Evolutionary conservation across 2,888 invertebrate species (phyloP), one percentile per base, ranked within the genome.

Genomic region (Andrena dorsata): DNA sequence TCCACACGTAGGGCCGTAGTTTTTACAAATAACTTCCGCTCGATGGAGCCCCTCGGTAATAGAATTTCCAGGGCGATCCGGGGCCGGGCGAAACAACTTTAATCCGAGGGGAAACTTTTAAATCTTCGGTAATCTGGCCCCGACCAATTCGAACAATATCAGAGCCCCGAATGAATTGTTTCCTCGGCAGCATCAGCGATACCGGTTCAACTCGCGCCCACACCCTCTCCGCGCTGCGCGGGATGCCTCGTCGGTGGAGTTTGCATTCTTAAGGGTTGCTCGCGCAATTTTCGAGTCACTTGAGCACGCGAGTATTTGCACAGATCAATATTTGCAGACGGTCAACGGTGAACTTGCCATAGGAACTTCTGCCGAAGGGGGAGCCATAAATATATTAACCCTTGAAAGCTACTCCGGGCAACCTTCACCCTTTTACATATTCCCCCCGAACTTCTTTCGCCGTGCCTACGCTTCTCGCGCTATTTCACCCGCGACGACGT

Each of bases 81-180:
- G 7, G 10, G 6, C 41, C 16, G 20, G 32, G 53, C 35, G 35
- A 77, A 66, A 68, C 80, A 77, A 80, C 61, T 80, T 80, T 77
- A 80, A 80, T 80, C 77, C 77, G n/a, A 5, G 6, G 28, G 23
- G 49, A 51, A 77, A 80, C 71, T 80, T 80, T 77, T 72, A 80
- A 80, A 80, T 77, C 77, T 68, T 72, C 63, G 13, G 66, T 77
- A 80, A 80, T 80, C 80, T 77, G 26, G 51, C 13, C 58, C 51
- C 16, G 28, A 35, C 51, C 71, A 49, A 70, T 76, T 60, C 64
- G 51, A 53, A 32, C 65, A 47, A 80, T 77, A 77, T 80, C 66
- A 63, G 35, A 63, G 53, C 16, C 10, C 41, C 20, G 41, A 47
- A 61, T 49, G 71, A 35, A 77, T 71, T 66, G 76, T 65, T 70